These are phyloP conservation scores for Sebastes umbrosus DNA, from an alignment of 2,797 vertebrate genomes.

Conservation along the genomic window DNA sequence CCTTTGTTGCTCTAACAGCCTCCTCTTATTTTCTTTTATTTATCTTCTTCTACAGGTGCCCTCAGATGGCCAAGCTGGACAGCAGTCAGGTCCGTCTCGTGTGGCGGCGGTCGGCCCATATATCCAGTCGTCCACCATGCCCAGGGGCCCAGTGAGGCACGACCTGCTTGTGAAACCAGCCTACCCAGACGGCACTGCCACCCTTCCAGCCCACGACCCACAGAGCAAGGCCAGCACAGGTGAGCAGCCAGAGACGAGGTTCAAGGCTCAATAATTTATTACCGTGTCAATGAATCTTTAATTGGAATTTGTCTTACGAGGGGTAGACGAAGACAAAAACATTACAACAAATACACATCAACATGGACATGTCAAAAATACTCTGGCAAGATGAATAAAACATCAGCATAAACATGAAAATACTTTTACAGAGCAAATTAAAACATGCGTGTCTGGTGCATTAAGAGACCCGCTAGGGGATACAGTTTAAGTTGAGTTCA, in stretches of 20 bases:
- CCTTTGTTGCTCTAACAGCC: not conserved
- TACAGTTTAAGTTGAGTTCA: not conserved
- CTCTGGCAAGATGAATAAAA: not conserved
- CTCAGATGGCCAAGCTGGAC: slow-evolving; percentile 86
- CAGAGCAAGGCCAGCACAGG: slow-evolving; percentile 70
- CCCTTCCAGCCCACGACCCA: slow-evolving; percentile 83
- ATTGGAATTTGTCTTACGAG: not conserved
- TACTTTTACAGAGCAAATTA: not conserved
- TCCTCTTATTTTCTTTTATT: not conserved
- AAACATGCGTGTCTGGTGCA: not conserved
- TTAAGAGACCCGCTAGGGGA: not conserved
- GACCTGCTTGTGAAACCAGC: slow-evolving; percentile 91
- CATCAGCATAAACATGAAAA: not conserved
- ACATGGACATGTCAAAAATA: not conserved
- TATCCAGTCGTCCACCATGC: slow-evolving; percentile 97
- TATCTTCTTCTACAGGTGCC: slow-evolving; percentile 79
- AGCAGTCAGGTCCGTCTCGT: slow-evolving; percentile 85
- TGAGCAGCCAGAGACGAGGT: slow-evolving; percentile 31
- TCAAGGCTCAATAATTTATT: not conserved
- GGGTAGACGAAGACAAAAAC: not conserved
- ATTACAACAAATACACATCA: not conserved
- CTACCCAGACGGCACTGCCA: slow-evolving; percentile 85
- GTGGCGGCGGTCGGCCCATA: slow-evolving; percentile 98
- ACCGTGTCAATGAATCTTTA: not conserved
- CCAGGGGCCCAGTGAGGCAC: slow-evolving; percentile 87